phyloP scores from a whole-genome alignment of 2,888 invertebrate species.

The Metalampra italica region DNA sequence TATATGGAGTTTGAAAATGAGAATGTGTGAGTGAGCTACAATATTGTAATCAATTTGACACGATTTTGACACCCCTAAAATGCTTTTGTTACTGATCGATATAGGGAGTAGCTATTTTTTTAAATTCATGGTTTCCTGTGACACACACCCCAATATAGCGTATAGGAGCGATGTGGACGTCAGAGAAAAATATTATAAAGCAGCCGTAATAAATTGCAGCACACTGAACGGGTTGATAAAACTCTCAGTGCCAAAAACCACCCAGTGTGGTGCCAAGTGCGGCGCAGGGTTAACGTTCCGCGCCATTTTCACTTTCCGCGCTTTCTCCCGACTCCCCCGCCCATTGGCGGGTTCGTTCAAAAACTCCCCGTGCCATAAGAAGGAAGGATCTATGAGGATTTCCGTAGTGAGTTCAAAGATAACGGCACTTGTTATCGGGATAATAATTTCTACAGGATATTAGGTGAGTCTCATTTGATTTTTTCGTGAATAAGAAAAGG shows the following conservation, averaged over 20 bases:
- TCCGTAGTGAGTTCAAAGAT: slow-evolving; percentile 42
- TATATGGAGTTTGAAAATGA: too few relatives aligned
- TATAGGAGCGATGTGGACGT: not conserved
- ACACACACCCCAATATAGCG: not conserved
- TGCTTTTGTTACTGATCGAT: too few relatives aligned
- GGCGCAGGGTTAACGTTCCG: slow-evolving; percentile 43
- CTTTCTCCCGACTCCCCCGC: slow-evolving; percentile 33
- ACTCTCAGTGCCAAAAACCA: slow-evolving; percentile 51
- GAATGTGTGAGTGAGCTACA: too few relatives aligned
- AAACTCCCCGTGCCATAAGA: slow-evolving; percentile 56
- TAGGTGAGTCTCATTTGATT: slow-evolving; percentile 35
- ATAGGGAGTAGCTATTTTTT: too few relatives aligned
- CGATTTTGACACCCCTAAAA: too few relatives aligned
- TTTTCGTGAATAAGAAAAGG: not conserved
- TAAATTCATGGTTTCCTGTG: too few relatives aligned
- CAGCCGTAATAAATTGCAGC: not conserved
- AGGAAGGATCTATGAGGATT: slow-evolving; percentile 48
- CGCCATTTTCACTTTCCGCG: slow-evolving; percentile 36
- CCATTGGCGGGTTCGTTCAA: slow-evolving; percentile 19
- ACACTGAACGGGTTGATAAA: not conserved
- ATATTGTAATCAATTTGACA: too few relatives aligned
- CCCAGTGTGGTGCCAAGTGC: slow-evolving; percentile 57
- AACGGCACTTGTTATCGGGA: slow-evolving; percentile 51
- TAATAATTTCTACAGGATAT: slow-evolving; percentile 68
- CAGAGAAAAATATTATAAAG: not conserved